Evolutionary conservation across 2,888 invertebrate species (phyloP).

Genomic region (Dasypogon diadema): DNA sequence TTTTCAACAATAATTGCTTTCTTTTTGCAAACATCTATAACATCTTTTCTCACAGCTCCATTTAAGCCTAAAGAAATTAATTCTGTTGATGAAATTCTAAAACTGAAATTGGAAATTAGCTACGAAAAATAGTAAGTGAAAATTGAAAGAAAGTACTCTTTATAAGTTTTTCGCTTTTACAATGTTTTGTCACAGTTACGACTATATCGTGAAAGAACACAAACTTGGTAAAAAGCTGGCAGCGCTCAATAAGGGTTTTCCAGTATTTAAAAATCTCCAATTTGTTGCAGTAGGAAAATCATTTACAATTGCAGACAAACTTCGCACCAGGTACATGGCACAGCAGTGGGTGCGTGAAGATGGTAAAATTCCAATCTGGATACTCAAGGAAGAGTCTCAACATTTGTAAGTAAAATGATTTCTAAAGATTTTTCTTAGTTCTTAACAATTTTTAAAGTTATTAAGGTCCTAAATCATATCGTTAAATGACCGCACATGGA

Average conservation of each 20-base stretch:
- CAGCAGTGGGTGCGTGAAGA: constrained; percentile 53
- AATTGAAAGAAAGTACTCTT: too few relatives aligned
- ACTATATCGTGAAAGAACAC: constrained; percentile 20
- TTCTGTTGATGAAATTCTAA: constrained; percentile 44
- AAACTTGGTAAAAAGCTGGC: constrained; percentile 10
- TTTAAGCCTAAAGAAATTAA: constrained; percentile 20
- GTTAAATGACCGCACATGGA: too few relatives aligned
- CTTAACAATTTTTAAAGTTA: too few relatives aligned
- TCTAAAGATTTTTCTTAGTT: too few relatives aligned
- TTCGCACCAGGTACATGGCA: constrained; percentile 47
- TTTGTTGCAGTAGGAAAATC: constrained; percentile 49
- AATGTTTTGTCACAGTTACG: too few relatives aligned
- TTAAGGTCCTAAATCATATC: too few relatives aligned
- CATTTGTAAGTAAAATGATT: constrained; percentile 35
- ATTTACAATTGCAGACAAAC: constrained; percentile 47
- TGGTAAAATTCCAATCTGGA: constrained; percentile 49
- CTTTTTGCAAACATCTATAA: constrained; percentile 49
- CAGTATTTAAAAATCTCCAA: constrained; percentile 50
- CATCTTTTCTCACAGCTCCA: constrained; percentile 49
- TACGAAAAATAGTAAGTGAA: constrained; percentile 41
- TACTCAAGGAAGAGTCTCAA: background rate
- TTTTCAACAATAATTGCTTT: constrained; percentile 51
- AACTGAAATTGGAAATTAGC: constrained; percentile 10
- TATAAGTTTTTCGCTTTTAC: too few relatives aligned
- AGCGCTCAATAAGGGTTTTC: constrained; percentile 37